Evolutionary conservation across 2,113 vertebrate genomes (phyloP).

Genomic region (Todiramphus chloris): DNA sequence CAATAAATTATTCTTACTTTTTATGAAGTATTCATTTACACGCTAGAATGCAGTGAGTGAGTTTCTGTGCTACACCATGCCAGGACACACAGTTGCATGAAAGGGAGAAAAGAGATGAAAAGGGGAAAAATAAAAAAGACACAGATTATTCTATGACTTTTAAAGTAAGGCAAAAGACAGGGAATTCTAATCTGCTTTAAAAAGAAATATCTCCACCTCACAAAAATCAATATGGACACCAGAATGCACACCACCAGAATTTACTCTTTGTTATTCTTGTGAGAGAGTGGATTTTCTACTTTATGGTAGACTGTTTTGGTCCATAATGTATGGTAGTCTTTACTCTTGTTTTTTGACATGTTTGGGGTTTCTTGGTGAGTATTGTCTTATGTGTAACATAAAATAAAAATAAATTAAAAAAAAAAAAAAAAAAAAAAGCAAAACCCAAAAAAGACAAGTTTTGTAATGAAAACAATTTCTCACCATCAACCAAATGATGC

Average conservation of each 20-base stretch:
- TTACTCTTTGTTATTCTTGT: neutral
- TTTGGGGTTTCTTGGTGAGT: neutral
- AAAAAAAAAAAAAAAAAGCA: too few relatives aligned
- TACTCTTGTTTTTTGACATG: neutral
- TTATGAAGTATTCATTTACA: neutral
- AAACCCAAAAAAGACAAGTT: neutral
- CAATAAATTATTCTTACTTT: conserved; percentile 5
- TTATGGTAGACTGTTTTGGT: neutral
- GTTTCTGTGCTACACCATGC: neutral
- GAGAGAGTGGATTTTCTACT: neutral
- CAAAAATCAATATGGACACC: neutral
- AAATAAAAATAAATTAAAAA: neutral
- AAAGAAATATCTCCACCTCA: neutral
- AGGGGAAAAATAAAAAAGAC: neutral
- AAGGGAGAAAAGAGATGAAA: neutral
- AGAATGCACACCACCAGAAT: neutral
- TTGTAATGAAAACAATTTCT: neutral
- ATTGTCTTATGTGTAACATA: neutral
- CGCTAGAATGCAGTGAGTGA: neutral
- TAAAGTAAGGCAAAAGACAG: neutral
- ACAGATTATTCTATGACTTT: neutral
- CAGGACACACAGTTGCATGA: neutral
- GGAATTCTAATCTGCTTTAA: neutral
- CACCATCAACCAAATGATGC: too few relatives aligned
- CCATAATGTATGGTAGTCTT: neutral